Base-by-base conservation (phyloP, 2,113 vertebrate species). In the Oreotrochilus melanogaster region DNA sequence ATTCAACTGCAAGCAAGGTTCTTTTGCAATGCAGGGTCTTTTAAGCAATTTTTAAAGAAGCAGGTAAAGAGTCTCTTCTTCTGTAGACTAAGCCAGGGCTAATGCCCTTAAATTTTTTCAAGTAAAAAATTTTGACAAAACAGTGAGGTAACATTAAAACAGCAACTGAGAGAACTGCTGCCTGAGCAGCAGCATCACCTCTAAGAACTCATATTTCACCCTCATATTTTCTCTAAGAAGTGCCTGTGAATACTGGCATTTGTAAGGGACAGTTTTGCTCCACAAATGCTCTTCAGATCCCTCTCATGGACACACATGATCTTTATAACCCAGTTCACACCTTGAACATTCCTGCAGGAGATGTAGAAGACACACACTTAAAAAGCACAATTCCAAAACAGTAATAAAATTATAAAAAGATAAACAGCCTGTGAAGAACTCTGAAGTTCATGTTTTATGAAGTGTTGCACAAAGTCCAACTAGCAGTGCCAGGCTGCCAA, bases 301-400 rank as follows among this genome's bases (percentile, higher is more conserved):
- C 17, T 35, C 4, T 48, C 67, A 39, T 5, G 19, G 50, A 23
- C 30, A 84, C 27, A 15, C 13, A 7, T 9, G 2, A 64, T 15
- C 78, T 80, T 50, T 50, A 72, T 1, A 35, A 42, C 21, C 14
- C 11, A 39, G 43, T 31, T 80, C 72, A 72, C 33, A 14, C 2
- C 9, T 0, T 45, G 28, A 19, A 45, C 14, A 35, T 54, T 37
- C 62, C 27, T 65, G 2, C 31, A 18, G 22, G 67, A 79, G 47
- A 53, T 1, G 1, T 1, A 37, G 16, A 6, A 25, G 30, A 48
- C 0, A 3, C 1, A 4, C 14, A 12, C n/a, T 57, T 56, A 30
- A 78, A 78, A 78, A 78, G 56, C 18, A 56, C 0, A 1, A 30
- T 86, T 43, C 62, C 13, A 51, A 39, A 43, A 79, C 43, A 19